Conservation (phyloP, 2,888 invertebrate genomes). For the Prionchulus punctatus region DNA sequence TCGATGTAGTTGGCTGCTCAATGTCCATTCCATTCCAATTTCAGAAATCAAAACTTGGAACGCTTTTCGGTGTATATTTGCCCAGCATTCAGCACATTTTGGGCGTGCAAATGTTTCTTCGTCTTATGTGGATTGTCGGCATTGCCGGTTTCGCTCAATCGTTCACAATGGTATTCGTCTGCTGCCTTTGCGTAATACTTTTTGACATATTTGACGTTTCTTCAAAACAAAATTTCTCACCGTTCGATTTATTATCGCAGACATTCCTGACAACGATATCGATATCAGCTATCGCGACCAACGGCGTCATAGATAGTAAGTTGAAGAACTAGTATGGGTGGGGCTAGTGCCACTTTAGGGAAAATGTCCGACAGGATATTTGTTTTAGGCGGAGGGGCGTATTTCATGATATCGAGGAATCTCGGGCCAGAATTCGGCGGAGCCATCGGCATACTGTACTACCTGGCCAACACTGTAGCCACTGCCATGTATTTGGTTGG, state of each 20-base stretch:
- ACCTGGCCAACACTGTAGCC: slow-evolving; percentile 86
- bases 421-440: slow-evolving; percentile 94
- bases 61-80: slow-evolving; percentile 21
- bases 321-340: neutral
- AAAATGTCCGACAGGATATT: too few relatives aligned
- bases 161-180: slow-evolving; percentile 21
- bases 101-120: slow-evolving; percentile 23
- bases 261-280: slow-evolving; percentile 57
- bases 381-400: slow-evolving; percentile 77
- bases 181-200: slow-evolving; percentile 21
- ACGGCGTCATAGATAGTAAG: slow-evolving; percentile 72
- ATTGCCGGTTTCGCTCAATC: slow-evolving; percentile 16
- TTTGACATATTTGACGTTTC: neutral
- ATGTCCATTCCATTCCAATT: too few relatives aligned
- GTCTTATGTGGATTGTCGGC: slow-evolving; percentile 23
- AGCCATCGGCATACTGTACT: slow-evolving; percentile 91
- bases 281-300: slow-evolving; percentile 98
- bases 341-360: neutral
- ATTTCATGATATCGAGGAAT: slow-evolving; percentile 88
- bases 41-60: slow-evolving; percentile 17
- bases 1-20: too few relatives aligned
- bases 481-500: slow-evolving; percentile 98
- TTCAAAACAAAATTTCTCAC: neutral
- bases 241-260: slow-evolving; percentile 19
- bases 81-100: slow-evolving; percentile 25